Evolutionary conservation across 2,113 vertebrate genomes (phyloP).

Genomic region (Nesospiza acunhae): DNA sequence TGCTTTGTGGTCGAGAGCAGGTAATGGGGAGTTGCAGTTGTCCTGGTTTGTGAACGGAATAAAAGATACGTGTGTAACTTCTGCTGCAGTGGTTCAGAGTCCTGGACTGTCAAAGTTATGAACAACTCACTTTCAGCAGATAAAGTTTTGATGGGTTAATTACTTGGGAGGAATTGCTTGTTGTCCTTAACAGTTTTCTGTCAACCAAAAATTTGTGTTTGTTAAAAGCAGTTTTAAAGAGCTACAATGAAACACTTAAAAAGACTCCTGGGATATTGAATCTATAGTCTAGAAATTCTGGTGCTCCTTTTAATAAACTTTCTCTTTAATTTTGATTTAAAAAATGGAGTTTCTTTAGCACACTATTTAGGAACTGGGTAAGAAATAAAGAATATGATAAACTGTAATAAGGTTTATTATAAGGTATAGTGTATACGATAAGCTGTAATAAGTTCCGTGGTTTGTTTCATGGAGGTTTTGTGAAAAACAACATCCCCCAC

Average conservation of each 20-base stretch:
- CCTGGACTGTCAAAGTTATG: neutral
- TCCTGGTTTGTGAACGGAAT: neutral
- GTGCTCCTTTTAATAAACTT: neutral
- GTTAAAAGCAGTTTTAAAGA: neutral
- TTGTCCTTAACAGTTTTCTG: neutral
- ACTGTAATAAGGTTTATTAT: neutral
- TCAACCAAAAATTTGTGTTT: neutral
- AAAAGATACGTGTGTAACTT: neutral
- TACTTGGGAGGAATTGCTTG: fast-evolving
- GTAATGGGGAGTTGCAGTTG: neutral
- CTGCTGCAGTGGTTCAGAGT: fast-evolving
- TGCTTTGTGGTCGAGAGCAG: neutral
- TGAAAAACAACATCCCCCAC: neutral
- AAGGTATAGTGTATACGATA: neutral
- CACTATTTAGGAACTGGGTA: neutral
- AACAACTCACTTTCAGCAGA: neutral
- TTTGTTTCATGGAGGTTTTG: neutral
- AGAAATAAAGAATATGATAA: neutral
- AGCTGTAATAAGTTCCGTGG: neutral
- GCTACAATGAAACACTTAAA: fast-evolving
- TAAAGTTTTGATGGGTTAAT: neutral
- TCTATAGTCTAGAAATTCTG: neutral
- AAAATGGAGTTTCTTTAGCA: neutral
- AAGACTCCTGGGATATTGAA: neutral
- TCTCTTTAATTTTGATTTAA: neutral